phyloP scores from a whole-genome alignment of 1,140 invertebrate genomes.

The Danaus melanippus region DNA sequence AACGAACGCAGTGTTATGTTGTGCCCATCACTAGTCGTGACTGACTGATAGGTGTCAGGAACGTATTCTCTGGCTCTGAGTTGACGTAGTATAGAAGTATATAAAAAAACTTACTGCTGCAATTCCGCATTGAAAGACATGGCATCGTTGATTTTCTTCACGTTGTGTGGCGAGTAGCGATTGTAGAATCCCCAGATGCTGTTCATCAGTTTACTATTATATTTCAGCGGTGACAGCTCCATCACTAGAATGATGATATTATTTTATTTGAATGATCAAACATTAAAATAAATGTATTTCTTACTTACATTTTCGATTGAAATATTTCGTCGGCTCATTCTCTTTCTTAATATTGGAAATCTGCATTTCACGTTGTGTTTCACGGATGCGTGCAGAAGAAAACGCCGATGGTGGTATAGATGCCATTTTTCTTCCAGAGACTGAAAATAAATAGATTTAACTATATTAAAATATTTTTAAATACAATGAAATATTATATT shows the following conservation, averaged over 20 bases:
- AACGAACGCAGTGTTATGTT: no score
- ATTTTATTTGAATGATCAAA: slow-evolving; percentile 1
- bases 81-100: no score
- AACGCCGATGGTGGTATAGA: slow-evolving; percentile 59
- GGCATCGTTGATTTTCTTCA: slow-evolving; percentile 83
- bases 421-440: slow-evolving; percentile 52
- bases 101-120: slow-evolving; percentile 62
- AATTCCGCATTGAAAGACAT: slow-evolving; percentile 61
- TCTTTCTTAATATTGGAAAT: slow-evolving; percentile 45
- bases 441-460: slow-evolving; percentile 29
- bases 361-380: slow-evolving; percentile 58
- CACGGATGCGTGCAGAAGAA: slow-evolving; percentile 51
- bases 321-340: slow-evolving; percentile 39
- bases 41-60: no score
- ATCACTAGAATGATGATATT: slow-evolving; percentile 39
- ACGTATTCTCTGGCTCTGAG: no score
- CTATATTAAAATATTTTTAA: background rate
- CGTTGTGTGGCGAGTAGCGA: slow-evolving; percentile 87
- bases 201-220: slow-evolving; percentile 91
- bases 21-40: no score
- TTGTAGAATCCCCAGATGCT: slow-evolving; percentile 93
- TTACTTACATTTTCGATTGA: slow-evolving; percentile 42
- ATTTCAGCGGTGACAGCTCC: slow-evolving; percentile 77
- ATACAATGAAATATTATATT: no score
- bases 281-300: slow-evolving; percentile 9